Percentiles rank a stretch among this genome's conserved stretches.
phyloP scores from a whole-genome alignment of 2,888 invertebrate species.

The Poecilus cupreus region DNA sequence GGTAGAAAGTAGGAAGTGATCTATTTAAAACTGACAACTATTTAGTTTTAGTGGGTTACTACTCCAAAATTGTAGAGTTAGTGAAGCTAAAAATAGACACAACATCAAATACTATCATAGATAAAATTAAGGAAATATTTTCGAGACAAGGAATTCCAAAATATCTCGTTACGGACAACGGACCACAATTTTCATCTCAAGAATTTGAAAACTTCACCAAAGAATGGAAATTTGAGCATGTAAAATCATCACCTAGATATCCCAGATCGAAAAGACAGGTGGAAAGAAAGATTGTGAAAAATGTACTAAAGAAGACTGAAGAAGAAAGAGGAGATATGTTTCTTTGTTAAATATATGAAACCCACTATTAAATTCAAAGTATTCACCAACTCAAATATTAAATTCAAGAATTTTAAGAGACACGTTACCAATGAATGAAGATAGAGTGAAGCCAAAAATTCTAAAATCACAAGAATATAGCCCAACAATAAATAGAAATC shows the following conservation, averaged over 20 bases:
- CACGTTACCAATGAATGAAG: too few species aligned
- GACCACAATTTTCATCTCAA: slow-evolving; percentile 61
- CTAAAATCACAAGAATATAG: too few species aligned
- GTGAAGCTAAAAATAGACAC: slow-evolving; percentile 3
- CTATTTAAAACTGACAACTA: background rate
- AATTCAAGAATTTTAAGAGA: too few species aligned
- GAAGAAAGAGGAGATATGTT: too few species aligned
- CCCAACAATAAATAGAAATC: too few species aligned
- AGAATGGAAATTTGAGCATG: slow-evolving; percentile 62
- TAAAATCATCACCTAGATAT: slow-evolving; percentile 58
- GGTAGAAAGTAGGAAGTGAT: background rate
- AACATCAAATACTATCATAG: slow-evolving; percentile 52
- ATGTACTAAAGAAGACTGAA: too few species aligned
- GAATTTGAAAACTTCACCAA: slow-evolving; percentile 60
- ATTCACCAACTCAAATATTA: too few species aligned
- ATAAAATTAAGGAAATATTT: slow-evolving; percentile 55
- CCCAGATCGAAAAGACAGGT: slow-evolving; percentile 59
- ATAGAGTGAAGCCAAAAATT: too few species aligned
- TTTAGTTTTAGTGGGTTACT: slow-evolving; percentile 47
- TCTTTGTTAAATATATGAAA: too few species aligned
- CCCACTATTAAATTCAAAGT: too few species aligned
- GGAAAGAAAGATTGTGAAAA: slow-evolving; percentile 60
- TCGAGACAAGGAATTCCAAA: slow-evolving; percentile 61
- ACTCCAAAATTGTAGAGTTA: slow-evolving; percentile 38
- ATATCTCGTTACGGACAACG: slow-evolving; percentile 61